These are phyloP conservation scores for Nomada ruficornis DNA, from an alignment of 2,888 invertebrate species.

Conservation along the genomic window DNA sequence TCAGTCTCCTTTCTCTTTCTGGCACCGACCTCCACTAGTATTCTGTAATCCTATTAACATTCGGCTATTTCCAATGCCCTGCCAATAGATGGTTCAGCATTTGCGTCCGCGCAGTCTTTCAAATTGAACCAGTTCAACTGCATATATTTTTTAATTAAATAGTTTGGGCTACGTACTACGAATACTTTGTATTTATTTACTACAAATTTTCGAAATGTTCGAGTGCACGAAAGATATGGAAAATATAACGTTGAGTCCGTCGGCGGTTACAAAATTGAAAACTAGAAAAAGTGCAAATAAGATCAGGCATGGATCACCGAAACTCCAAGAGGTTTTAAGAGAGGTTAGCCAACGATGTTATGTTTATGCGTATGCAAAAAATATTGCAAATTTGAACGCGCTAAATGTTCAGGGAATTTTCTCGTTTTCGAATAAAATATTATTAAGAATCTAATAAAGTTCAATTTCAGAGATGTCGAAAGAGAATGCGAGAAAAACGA, in stretches of 20 bases:
- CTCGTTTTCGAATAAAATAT: background rate
- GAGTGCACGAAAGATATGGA: slow-evolving; percentile 61
- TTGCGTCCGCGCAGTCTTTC: no score
- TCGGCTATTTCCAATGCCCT: no score
- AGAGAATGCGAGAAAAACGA: slow-evolving; percentile 78
- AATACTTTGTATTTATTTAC: no score
- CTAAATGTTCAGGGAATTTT: background rate
- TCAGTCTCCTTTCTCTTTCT: no score
- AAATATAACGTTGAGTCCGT: slow-evolving; percentile 67
- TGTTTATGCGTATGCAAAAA: background rate
- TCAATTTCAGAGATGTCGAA: slow-evolving; percentile 76
- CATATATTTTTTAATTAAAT: no score
- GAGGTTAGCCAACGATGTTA: slow-evolving; percentile 76
- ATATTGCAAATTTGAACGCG: background rate
- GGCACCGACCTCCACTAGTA: no score
- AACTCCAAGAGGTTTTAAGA: slow-evolving; percentile 82
- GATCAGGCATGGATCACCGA: slow-evolving; percentile 81
- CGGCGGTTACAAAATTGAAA: slow-evolving; percentile 70
- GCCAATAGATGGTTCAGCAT: no score
- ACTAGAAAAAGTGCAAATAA: slow-evolving; percentile 73
- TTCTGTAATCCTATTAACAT: no score
- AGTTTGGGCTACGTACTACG: no score
- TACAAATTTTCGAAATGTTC: background rate
- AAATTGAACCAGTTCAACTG: no score
- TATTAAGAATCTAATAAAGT: background rate